Evolutionary conservation across 2,113 vertebrate genomes (phyloP).

Genomic region (Trogon surrucura): DNA sequence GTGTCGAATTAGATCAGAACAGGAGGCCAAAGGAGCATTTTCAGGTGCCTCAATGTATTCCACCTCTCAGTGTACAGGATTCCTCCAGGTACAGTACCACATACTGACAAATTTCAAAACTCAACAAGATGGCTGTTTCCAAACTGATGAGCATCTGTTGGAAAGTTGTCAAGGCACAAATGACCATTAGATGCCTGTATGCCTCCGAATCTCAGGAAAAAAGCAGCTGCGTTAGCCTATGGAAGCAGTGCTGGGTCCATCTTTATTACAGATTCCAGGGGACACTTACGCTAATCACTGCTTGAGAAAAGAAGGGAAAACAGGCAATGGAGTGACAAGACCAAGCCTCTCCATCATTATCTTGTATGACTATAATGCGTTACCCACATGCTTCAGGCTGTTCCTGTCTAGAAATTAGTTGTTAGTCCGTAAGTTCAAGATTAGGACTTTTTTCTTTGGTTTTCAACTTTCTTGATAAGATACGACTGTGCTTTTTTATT

Average conservation of each 20-base stretch:
- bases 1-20: background rate
- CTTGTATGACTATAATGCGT: background rate
- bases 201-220: background rate
- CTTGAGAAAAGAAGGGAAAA: background rate
- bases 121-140: background rate
- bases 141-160: background rate
- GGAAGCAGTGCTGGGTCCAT: background rate
- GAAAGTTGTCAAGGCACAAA: background rate
- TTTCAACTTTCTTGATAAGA: background rate
- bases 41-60: background rate
- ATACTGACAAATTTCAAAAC: background rate
- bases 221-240: background rate
- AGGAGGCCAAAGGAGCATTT: background rate
- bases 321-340: background rate
- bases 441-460: background rate
- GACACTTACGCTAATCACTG: background rate
- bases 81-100: background rate
- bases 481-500: background rate
- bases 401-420: background rate
- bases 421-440: rapidly evolving
- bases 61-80: background rate
- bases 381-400: background rate
- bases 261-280: background rate
- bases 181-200: background rate
- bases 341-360: background rate